These are phyloP conservation scores for Odontophorus gujanensis DNA, from an alignment of 2,113 vertebrate genomes.

Conservation along the genomic window DNA sequence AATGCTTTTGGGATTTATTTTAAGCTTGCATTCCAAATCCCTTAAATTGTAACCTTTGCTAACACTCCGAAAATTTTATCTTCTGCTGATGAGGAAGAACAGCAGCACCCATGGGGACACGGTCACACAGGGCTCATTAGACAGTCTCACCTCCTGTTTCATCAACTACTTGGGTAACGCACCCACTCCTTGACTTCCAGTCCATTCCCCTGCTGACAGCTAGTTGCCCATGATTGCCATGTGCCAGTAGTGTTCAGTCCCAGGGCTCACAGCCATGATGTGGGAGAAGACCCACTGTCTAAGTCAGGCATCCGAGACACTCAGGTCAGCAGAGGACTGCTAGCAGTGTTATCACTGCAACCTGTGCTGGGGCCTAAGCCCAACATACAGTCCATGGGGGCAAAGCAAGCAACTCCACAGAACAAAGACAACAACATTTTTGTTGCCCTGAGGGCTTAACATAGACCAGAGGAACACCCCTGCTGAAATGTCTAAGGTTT, in stretches of 20 bases:
- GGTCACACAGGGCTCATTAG: background rate
- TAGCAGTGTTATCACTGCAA: background rate
- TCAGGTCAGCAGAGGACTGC: background rate
- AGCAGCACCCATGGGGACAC: background rate
- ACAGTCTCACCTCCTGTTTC: background rate
- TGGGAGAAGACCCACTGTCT: background rate
- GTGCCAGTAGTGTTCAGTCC: background rate
- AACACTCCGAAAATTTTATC: background rate
- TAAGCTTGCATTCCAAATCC: background rate
- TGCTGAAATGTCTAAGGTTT: fast-evolving
- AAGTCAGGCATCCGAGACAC: background rate
- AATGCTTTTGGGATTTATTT: background rate
- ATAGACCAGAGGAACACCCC: fast-evolving
- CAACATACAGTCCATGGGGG: background rate
- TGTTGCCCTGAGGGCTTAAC: background rate
- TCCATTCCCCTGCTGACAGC: background rate
- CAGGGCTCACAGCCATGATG: background rate
- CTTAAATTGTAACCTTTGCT: background rate
- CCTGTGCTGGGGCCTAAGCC: background rate
- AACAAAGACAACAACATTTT: background rate
- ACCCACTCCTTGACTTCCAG: background rate
- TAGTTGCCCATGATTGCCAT: background rate
- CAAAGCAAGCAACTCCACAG: background rate
- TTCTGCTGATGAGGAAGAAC: background rate
- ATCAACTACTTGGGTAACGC: background rate